Evolutionary conservation across 1,140 invertebrate genomes (phyloP), one percentile per base, ranked within the genome.

Genomic region (Mercenaria mercenaria): DNA sequence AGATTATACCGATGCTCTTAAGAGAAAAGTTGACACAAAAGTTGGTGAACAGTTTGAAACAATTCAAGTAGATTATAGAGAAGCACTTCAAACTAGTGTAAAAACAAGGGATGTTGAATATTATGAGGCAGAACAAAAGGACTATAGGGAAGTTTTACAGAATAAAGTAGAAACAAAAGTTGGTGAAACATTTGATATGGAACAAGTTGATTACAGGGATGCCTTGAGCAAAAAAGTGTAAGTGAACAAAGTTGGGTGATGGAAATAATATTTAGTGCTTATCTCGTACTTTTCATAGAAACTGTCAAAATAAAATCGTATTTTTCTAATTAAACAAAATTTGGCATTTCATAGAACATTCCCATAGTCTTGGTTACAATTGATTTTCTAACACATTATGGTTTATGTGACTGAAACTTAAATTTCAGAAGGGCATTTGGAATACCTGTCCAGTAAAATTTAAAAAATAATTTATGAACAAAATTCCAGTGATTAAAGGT

Each of bases 141-240:
- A 91, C 74, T 91, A 88, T 64, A 84, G 90, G 37, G 81, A 84
- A 2, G 72, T 41, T 11, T 56, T 90, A 4, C 47, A 83, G 26
- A 77, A 34, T 18, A 84, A 79, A 61, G 80, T 82, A 67, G 76
- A 79, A 52, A 79, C 76, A 11, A 79, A 79, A 79, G 50, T 79
- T 23, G 76, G 76, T 34, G 76, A 79, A 79, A 59, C 43, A 18
- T 89, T 69, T 81, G 72, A 80, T 32, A 64, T 79, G 39, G 82
- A 79, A 20, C 90, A 91, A 52, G 69, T 89, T 3, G 90, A 91
- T 50, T 91, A 88, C 64, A 84, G 90, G 37, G 88, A 84, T 41
- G 41, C 74, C 10, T 47, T 90, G 15, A 34, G 52, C 18, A 77
- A 69, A 26, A 84, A 79, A 76, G 87, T 89, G 87, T 72, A 72